Conservation (phyloP, 2,113 vertebrate species). For the Microtus montanus region DNA sequence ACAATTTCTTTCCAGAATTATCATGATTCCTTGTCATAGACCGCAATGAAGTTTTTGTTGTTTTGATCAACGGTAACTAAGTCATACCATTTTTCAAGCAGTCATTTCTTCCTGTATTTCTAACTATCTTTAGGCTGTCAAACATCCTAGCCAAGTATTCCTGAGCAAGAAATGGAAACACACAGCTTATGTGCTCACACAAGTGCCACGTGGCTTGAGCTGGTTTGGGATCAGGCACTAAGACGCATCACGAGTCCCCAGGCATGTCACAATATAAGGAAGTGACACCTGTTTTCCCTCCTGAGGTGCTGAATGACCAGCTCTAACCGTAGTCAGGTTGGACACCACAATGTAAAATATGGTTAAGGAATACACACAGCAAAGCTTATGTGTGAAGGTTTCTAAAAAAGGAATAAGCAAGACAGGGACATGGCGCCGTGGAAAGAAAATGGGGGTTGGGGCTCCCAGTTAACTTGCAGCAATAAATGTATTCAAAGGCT, state of each 20-base stretch:
- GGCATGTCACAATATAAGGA: not conserved
- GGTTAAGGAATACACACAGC: not conserved
- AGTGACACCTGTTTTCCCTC: not conserved
- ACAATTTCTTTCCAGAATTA: not conserved
- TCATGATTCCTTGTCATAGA: not conserved
- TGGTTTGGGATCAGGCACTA: not conserved
- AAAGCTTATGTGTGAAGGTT: not conserved
- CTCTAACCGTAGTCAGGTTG: not conserved
- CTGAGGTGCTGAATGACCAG: not conserved
- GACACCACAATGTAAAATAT: not conserved
- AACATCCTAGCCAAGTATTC: not conserved
- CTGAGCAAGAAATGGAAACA: not conserved
- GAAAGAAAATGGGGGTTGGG: not conserved
- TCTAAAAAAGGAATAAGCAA: not conserved
- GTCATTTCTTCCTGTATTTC: not conserved
- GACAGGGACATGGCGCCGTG: not conserved
- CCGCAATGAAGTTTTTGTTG: not conserved
- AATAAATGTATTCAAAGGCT: not conserved
- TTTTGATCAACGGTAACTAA: not conserved
- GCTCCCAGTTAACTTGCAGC: not conserved
- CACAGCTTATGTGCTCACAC: not conserved
- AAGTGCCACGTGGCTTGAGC: not conserved
- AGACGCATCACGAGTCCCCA: not conserved
- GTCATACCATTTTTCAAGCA: not conserved
- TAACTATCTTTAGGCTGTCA: not conserved